phyloP scores from a whole-genome alignment of 2,113 vertebrate species.

The Chaetodon auriga region DNA sequence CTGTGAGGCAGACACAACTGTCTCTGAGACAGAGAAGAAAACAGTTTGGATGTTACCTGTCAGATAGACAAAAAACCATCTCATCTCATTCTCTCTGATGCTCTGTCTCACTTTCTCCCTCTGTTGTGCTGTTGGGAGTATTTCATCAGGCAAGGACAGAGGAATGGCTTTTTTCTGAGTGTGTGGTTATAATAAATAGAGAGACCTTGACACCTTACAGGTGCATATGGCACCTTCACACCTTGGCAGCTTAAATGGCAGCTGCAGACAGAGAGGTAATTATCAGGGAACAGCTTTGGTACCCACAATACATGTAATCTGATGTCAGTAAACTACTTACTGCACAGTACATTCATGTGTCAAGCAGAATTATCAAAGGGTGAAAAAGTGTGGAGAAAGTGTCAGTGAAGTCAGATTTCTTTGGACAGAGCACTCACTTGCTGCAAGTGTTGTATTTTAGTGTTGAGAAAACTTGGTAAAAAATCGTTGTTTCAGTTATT shows the following conservation, averaged over 20 bases:
- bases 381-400: background rate
- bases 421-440: background rate
- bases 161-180: constrained; percentile 11
- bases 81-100: constrained; percentile 63
- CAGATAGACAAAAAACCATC: constrained; percentile 75
- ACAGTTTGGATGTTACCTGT: constrained; percentile 79
- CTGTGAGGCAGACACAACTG: constrained; percentile 76
- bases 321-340: constrained; percentile 32
- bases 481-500: too few relatives aligned
- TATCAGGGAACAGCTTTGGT: constrained; percentile 22
- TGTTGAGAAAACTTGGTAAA: too few relatives aligned
- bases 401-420: background rate
- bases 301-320: constrained; percentile 18
- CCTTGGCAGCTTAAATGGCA: constrained; percentile 14
- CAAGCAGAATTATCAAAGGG: background rate
- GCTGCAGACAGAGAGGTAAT: constrained; percentile 18
- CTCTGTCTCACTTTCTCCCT: constrained; percentile 24
- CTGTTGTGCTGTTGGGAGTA: background rate
- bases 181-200: constrained; percentile 7
- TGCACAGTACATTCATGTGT: background rate
- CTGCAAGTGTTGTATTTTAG: background rate
- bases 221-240: constrained; percentile 13
- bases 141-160: constrained; percentile 19
- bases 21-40: constrained; percentile 65
- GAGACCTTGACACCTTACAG: constrained; percentile 27